These are phyloP conservation scores for Spatula clypeata DNA, from an alignment of 2,797 vertebrate genomes.

Conservation along the genomic window DNA sequence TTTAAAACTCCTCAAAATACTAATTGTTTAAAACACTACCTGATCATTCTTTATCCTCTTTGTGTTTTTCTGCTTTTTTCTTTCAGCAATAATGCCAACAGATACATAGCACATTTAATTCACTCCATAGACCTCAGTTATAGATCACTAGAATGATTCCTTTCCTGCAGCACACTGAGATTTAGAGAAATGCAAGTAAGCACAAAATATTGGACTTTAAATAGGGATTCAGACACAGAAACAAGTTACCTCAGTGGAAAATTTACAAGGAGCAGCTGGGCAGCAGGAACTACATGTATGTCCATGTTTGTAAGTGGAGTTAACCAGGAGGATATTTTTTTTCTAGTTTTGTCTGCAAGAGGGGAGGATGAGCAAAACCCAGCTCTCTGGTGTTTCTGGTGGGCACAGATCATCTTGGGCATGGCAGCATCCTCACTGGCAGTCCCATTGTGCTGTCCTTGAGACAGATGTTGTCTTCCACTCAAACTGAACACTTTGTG, in stretches of 20 bases:
- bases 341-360: background rate
- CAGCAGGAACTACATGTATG: background rate
- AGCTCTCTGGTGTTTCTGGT: background rate
- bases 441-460: background rate
- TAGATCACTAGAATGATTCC: background rate
- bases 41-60: conserved; percentile 2
- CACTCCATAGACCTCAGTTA: background rate
- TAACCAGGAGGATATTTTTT: background rate
- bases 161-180: background rate
- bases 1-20: conserved; percentile 39
- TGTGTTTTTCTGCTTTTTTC: conserved; percentile 1
- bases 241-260: background rate
- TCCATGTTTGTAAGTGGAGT: background rate
- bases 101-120: background rate
- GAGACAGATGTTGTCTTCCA: background rate
- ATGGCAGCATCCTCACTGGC: accelerated
- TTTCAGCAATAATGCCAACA: background rate
- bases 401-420: background rate
- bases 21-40: conserved; percentile 42
- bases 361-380: accelerated
- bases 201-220: background rate
- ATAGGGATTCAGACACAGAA: background rate
- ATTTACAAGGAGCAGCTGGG: background rate
- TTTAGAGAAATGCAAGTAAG: background rate
- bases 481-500: background rate